Evolutionary conservation across 2,113 vertebrate genomes (phyloP).

Genomic region (Charadrius vociferus): DNA sequence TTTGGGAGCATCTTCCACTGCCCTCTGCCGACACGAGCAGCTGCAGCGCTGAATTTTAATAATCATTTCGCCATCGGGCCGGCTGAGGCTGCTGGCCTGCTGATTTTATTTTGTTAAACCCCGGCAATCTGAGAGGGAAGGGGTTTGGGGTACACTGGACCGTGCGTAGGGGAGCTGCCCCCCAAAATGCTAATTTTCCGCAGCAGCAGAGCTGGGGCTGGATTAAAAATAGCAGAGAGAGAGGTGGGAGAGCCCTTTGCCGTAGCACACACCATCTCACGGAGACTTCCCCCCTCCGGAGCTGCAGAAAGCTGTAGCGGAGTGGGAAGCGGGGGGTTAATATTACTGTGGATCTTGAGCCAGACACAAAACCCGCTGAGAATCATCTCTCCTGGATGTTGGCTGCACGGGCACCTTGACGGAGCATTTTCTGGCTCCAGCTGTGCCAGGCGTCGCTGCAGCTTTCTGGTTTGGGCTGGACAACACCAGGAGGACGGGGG

Average conservation of each 20-base stretch:
- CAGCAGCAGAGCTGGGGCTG: not conserved
- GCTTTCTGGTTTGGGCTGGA: not conserved
- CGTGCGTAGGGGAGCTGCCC: not conserved
- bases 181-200: not conserved
- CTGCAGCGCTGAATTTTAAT: not conserved
- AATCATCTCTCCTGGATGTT: not conserved
- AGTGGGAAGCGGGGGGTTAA: not conserved
- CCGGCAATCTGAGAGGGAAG: not conserved
- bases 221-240: not conserved
- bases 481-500: accelerated
- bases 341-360: not conserved
- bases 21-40: constrained; percentile 41
- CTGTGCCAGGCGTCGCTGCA: not conserved
- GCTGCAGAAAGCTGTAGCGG: not conserved
- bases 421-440: accelerated
- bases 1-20: constrained; percentile 50
- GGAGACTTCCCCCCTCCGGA: not conserved
- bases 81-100: not conserved
- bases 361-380: not conserved
- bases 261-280: accelerated
- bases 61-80: not conserved
- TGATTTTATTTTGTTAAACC: not conserved
- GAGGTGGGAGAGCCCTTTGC: not conserved
- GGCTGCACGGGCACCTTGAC: accelerated
- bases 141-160: accelerated